A percentile compares a stretch with the other conserved stretches of the same genome.
Evolutionary conservation across 2,797 vertebrate genomes (phyloP).

Genomic region (Glyptemys insculpta): DNA sequence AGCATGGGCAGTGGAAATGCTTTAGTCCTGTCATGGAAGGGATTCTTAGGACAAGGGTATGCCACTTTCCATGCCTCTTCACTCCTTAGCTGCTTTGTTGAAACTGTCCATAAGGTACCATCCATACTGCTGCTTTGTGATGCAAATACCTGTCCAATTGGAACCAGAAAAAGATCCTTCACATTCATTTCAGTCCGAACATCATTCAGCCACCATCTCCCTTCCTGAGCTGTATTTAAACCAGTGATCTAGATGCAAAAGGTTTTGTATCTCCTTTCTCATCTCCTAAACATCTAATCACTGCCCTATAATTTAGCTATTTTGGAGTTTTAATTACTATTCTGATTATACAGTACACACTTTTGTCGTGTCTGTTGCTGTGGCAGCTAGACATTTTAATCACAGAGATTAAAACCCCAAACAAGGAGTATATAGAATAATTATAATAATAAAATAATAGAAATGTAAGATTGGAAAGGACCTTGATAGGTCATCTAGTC

Average conservation of each 20-base stretch:
- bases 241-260: neutral
- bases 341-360: slow-evolving; percentile 69
- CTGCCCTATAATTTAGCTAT: slow-evolving; percentile 37
- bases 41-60: neutral
- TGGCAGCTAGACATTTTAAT: slow-evolving; percentile 75
- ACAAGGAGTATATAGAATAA: slow-evolving; percentile 66
- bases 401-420: slow-evolving; percentile 75
- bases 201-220: rapidly evolving
- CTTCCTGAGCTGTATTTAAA: neutral
- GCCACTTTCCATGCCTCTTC: neutral
- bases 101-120: slow-evolving; percentile 57
- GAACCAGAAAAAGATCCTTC: neutral
- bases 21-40: neutral
- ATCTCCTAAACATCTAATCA: neutral
- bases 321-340: slow-evolving; percentile 72
- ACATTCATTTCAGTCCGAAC: rapidly evolving
- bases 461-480: neutral
- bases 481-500: neutral
- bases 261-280: neutral
- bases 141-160: rapidly evolving
- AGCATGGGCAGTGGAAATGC: rapidly evolving
- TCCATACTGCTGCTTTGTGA: slow-evolving; percentile 26
- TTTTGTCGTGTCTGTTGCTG: slow-evolving; percentile 66
- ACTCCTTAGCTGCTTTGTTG: slow-evolving; percentile 38
- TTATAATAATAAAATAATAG: slow-evolving; percentile 47